These are phyloP conservation scores for Drosophila nebulosa DNA, from an alignment of 1,140 invertebrate genomes.

Conservation along the genomic window DNA sequence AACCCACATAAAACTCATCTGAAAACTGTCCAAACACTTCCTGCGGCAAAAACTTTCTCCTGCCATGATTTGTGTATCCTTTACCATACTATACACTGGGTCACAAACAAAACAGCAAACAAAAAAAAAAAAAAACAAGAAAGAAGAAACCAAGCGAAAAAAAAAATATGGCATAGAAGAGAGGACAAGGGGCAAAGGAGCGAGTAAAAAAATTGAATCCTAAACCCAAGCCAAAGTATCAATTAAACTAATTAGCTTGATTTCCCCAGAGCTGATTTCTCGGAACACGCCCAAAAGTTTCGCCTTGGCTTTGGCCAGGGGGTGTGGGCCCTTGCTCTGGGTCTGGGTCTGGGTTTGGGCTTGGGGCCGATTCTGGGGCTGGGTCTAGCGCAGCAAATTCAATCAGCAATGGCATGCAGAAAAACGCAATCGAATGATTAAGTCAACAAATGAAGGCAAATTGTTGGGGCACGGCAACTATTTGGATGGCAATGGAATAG, in stretches of 20 bases:
- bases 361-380: too few relatives aligned
- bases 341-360: too few relatives aligned
- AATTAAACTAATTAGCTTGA: constrained; percentile 76
- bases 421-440: constrained; percentile 78
- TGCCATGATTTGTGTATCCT: background rate
- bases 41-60: constrained; percentile 8
- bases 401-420: constrained; percentile 64
- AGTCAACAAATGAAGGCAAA: constrained; percentile 76
- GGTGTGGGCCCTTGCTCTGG: too few relatives aligned
- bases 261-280: constrained; percentile 38
- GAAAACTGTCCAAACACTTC: constrained; percentile 10
- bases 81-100: background rate
- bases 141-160: background rate
- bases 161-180: constrained; percentile 21
- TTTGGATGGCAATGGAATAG: constrained; percentile 13
- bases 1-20: constrained; percentile 7
- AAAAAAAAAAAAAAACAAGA: background rate
- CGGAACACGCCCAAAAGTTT: constrained; percentile 40
- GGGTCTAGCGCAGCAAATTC: constrained; percentile 42
- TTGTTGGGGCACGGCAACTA: constrained; percentile 45
- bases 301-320: constrained; percentile 23
- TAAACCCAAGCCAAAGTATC: constrained; percentile 54
- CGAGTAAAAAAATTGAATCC: background rate
- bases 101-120: constrained; percentile 5
- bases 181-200: background rate